A percentile compares a stretch with the other conserved stretches of the same genome.
These are phyloP conservation scores for Malachius bipustulatus DNA, from an alignment of 2,888 invertebrate genomes.

Conservation along the genomic window DNA sequence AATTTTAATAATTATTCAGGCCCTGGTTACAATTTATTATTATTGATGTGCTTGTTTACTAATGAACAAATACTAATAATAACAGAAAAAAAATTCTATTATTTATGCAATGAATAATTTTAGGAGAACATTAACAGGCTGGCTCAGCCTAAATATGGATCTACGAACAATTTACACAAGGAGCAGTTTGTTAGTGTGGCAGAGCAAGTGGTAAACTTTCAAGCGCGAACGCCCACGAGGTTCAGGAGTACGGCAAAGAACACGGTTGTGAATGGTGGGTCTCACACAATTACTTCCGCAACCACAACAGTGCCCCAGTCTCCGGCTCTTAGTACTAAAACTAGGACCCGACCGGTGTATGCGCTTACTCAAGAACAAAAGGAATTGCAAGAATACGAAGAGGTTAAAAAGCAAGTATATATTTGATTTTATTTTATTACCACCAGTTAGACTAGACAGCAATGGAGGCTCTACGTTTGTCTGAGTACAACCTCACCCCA, in stretches of 20 bases:
- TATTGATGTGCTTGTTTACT: too few species aligned
- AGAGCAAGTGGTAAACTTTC: constrained; percentile 42
- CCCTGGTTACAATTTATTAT: too few species aligned
- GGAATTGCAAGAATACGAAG: constrained; percentile 50
- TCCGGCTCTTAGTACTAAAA: constrained; percentile 43
- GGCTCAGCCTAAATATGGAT: constrained; percentile 22
- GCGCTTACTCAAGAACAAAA: constrained; percentile 47
- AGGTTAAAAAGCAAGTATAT: constrained; percentile 48
- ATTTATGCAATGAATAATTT: too few species aligned
- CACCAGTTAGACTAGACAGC: too few species aligned
- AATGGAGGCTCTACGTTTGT: too few species aligned
- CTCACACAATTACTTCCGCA: constrained; percentile 8
- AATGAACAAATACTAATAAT: too few species aligned
- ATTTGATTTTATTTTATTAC: too few species aligned
- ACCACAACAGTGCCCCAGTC: constrained; percentile 40
- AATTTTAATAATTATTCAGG: too few species aligned
- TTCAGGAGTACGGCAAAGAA: constrained; percentile 34
- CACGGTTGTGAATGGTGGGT: constrained; percentile 8
- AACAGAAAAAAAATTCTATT: too few species aligned
- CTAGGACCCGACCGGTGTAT: constrained; percentile 42
- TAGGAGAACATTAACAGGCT: constrained; percentile 21
- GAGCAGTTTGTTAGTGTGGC: constrained; percentile 40
- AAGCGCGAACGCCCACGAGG: constrained; percentile 42
- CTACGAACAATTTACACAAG: constrained; percentile 18
- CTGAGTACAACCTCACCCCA: too few species aligned